These are phyloP conservation scores for Rhamnusium bicolor DNA, from an alignment of 2,888 invertebrate species.

Conservation along the genomic window DNA sequence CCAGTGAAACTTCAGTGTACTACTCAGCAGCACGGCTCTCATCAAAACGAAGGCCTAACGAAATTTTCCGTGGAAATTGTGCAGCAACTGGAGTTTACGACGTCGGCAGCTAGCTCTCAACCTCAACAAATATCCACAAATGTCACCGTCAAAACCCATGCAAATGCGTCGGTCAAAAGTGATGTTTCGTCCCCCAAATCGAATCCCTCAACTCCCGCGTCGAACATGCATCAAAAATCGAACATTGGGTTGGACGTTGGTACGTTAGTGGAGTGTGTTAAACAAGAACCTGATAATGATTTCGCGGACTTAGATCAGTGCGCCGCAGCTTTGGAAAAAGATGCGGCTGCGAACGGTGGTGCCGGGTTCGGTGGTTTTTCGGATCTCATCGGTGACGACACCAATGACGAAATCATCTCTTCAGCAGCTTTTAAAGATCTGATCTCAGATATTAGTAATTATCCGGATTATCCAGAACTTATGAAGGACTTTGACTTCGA, in stretches of 20 bases:
- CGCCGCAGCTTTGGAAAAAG: conserved; percentile 89
- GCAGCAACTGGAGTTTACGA: conserved; percentile 92
- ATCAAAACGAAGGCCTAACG: conserved; percentile 73
- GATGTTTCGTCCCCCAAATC: conserved; percentile 74
- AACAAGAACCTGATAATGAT: conserved; percentile 81
- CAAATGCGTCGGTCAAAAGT: conserved; percentile 79
- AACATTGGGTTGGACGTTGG: conserved; percentile 75
- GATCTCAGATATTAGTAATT: conserved; percentile 89
- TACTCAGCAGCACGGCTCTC: conserved; percentile 71
- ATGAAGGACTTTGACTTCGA: conserved; percentile 88
- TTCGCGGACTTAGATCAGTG: conserved; percentile 90
- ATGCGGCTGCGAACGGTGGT: conserved; percentile 81
- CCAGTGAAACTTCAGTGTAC: conserved; percentile 83
- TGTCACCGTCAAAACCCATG: conserved; percentile 89
- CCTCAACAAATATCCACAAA: conserved; percentile 93
- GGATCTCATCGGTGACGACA: conserved; percentile 88
- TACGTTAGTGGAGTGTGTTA: conserved; percentile 82
- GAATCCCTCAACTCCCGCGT: conserved; percentile 69
- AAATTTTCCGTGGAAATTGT: conserved; percentile 95
- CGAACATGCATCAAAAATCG: conserved; percentile 60
- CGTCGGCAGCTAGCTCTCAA: conserved; percentile 88
- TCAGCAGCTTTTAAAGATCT: conserved; percentile 88
- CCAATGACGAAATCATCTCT: conserved; percentile 83
- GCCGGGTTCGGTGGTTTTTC: conserved; percentile 86
- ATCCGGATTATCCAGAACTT: conserved; percentile 78